Evolutionary conservation across 2,797 vertebrate genomes (phyloP), one percentile per base, ranked within the genome.

Genomic region (Danio albolineatus): DNA sequence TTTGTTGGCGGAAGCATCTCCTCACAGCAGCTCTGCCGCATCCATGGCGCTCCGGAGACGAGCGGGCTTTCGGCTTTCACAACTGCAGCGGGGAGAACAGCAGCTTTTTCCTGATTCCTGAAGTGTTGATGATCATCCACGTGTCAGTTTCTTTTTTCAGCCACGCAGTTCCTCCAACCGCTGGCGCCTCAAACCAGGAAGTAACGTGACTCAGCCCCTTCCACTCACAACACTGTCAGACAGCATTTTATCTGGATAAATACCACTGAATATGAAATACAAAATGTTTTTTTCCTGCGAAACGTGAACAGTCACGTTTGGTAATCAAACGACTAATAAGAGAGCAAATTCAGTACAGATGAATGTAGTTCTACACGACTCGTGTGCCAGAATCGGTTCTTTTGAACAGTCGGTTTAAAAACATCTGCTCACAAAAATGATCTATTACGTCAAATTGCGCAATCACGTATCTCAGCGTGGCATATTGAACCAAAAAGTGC

Each of bases 41-140:
- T 66, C 6, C n/a, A 10, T 10, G 9, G 51, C 70, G 38, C 56
- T 64, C 56, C 13, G 44, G 56, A 6, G 17, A n/a, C 21, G 54
- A 16, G 6, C 64, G 10, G 7, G 57, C 17, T 39, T n/a, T 78
- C 21, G 7, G 46, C 12, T 28, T 72, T 59, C 36, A 6, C 79
- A 8, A 41, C 41, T 60, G 65, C 41, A 56, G 60, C 2, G 6
- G 3, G 73, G 75, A 79, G 41, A 67, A 53, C 72, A 84, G 51
- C 75, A 82, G 83, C 85, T 84, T 82, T 64, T 82, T 82, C 86
- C 87, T 86, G 89, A 80, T 89, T 44, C 49, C 41, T 82, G 38
- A 69, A 88, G 81, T 90, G 59, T 79, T 79, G 90, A 89, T 87
- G 87, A 85, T 87, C 85, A 92, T 95, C 94, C 94, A 95, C 94